phyloP scores from a whole-genome alignment of 2,888 invertebrate species.

The Mylabris sibirica region DNA sequence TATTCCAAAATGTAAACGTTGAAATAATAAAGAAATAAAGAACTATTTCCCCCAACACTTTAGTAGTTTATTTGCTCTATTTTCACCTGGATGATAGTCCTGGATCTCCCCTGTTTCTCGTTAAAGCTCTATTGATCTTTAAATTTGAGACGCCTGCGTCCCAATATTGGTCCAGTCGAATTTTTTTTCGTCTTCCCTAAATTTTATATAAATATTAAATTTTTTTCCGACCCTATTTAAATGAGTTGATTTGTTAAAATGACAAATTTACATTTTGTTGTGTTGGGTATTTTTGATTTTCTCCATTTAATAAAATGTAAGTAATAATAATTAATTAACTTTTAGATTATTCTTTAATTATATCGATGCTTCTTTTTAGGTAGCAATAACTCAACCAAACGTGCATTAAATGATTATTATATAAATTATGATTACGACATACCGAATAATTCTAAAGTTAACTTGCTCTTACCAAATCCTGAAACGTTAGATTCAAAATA shows the following conservation, averaged over 20 bases:
- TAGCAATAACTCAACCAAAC: conserved; percentile 44
- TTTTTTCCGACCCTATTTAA: background rate
- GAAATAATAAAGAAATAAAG: conserved; percentile 31
- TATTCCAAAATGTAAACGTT: conserved; percentile 35
- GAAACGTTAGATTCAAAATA: conserved; percentile 54
- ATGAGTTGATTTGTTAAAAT: conserved; percentile 9
- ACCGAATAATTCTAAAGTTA: conserved; percentile 51
- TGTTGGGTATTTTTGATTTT: conserved; percentile 26
- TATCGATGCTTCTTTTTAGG: conserved; percentile 30
- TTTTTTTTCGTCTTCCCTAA: background rate
- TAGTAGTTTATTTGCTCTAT: conserved; percentile 6
- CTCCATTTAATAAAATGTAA: conserved; percentile 25
- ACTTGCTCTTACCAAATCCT: conserved; percentile 58
- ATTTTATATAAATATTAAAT: background rate
- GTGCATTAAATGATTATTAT: conserved; percentile 55
- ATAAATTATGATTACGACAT: conserved; percentile 59
- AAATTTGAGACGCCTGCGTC: conserved; percentile 40
- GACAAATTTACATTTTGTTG: conserved; percentile 15
- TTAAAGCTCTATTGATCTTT: conserved; percentile 45
- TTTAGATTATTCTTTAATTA: too few relatives aligned
- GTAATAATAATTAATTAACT: conserved; percentile 4
- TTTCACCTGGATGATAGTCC: background rate
- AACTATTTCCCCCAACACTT: conserved; percentile 30
- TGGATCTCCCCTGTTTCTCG: background rate
- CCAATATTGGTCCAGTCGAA: conserved; percentile 33